A percentile compares a stretch with the other conserved stretches of the same genome.
phyloP scores from a whole-genome alignment of 2,113 vertebrate species.

The Neopipo cinnamomea region DNA sequence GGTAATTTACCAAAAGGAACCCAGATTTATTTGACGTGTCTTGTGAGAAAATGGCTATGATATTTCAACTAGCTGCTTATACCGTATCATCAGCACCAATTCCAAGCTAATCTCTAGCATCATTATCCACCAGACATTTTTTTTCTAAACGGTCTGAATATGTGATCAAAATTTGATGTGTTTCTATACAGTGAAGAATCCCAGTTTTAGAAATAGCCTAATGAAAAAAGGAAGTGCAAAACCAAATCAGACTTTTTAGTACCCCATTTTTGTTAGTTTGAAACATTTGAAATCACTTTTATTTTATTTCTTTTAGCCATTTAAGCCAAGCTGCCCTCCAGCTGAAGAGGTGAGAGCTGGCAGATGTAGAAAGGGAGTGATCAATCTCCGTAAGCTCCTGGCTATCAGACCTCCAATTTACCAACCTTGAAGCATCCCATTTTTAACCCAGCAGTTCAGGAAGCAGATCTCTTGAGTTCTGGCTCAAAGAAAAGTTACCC shows the following conservation, averaged over 20 bases:
- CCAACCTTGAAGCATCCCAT: neutral
- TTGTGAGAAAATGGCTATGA: constrained; percentile 32
- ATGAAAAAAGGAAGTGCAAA: constrained; percentile 7
- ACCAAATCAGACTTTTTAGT: neutral
- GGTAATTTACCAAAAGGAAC: constrained; percentile 36
- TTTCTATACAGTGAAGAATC: neutral
- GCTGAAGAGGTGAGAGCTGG: neutral
- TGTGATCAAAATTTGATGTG: constrained; percentile 15
- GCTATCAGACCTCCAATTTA: neutral
- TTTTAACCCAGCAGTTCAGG: neutral
- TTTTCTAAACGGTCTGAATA: neutral
- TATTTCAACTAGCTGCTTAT: constrained; percentile 49
- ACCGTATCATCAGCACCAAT: constrained; percentile 7
- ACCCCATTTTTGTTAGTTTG: neutral
- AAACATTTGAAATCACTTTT: neutral
- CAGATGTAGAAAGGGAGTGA: neutral
- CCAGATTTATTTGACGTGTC: constrained; percentile 48
- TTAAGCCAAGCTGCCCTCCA: neutral
- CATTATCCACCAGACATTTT: constrained; percentile 6
- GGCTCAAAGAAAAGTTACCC: neutral
- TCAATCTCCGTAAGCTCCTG: neutral
- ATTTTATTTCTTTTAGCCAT: neutral
- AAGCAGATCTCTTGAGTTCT: neutral
- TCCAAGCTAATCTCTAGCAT: constrained; percentile 45
- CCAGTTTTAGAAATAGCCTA: neutral